These are phyloP conservation scores for Tadarida brasiliensis DNA, from an alignment of 2,797 vertebrate species.

Conservation along the genomic window DNA sequence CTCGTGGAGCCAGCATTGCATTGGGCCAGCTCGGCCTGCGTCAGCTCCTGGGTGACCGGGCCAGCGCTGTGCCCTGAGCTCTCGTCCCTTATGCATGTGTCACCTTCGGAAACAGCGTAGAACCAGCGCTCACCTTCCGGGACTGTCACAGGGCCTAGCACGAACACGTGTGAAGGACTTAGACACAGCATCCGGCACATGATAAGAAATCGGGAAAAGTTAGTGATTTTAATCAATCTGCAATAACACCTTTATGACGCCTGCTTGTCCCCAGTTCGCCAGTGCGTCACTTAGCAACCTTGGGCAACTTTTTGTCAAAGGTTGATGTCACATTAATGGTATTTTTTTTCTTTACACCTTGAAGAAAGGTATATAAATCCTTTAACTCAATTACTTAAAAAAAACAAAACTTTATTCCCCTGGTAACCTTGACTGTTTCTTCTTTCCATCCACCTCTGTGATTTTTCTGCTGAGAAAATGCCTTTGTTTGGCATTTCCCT, in stretches of 20 bases:
- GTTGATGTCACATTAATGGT: background rate
- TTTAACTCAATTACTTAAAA: background rate
- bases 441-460: background rate
- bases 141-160: no score
- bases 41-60: no score
- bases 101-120: background rate
- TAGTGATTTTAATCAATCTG: background rate
- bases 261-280: background rate
- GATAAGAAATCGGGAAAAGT: background rate
- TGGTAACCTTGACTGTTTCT: background rate
- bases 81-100: no score
- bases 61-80: no score
- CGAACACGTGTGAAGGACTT: background rate
- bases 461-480: constrained; percentile 34
- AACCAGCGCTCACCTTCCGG: background rate
- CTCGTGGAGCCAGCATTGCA: fast-evolving
- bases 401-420: background rate
- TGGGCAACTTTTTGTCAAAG: background rate
- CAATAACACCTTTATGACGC: background rate
- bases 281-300: background rate
- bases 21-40: no score
- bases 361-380: background rate
- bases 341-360: background rate
- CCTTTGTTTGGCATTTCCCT: background rate
- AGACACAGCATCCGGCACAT: background rate